A percentile compares a stretch with the other conserved stretches of the same genome.
Evolutionary conservation across 2,888 invertebrate species (phyloP).

Genomic region (Craniophora ligustri): DNA sequence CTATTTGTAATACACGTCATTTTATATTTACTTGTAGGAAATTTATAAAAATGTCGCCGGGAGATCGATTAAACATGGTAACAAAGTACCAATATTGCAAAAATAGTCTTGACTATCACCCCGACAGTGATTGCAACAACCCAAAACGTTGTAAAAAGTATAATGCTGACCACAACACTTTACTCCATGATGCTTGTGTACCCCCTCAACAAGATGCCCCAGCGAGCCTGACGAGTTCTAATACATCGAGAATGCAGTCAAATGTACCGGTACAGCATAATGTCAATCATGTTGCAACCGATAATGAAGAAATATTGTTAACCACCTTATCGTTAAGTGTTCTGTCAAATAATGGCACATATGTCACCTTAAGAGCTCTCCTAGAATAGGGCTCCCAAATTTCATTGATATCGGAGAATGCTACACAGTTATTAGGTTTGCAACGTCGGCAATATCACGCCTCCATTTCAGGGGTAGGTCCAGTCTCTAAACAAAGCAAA

Average conservation of each 20-base stretch:
- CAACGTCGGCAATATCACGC: neutral
- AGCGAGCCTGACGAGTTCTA: neutral
- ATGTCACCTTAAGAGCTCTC: neutral
- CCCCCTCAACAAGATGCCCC: neutral
- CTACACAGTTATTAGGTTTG: neutral
- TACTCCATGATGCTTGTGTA: constrained; percentile 4
- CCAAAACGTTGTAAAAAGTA: constrained; percentile 6
- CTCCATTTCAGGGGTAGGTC: constrained; percentile 1
- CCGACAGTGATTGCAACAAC: neutral
- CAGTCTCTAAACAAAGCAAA: neutral
- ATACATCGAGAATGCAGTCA: neutral
- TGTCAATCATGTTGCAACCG: constrained; percentile 1
- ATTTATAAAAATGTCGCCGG: neutral
- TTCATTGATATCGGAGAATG: constrained; percentile 7
- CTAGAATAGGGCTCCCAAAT: constrained; percentile 6
- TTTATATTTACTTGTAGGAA: neutral
- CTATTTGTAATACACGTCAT: too few relatives aligned
- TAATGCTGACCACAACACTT: neutral
- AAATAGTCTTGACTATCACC: constrained; percentile 3
- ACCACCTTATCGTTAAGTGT: neutral
- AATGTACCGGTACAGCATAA: neutral
- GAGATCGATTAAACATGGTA: neutral
- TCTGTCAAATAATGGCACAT: neutral
- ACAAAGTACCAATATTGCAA: neutral
- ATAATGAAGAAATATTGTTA: neutral